phyloP scores from a whole-genome alignment of 2,888 invertebrate genomes.

The Trisateles emortualis region DNA sequence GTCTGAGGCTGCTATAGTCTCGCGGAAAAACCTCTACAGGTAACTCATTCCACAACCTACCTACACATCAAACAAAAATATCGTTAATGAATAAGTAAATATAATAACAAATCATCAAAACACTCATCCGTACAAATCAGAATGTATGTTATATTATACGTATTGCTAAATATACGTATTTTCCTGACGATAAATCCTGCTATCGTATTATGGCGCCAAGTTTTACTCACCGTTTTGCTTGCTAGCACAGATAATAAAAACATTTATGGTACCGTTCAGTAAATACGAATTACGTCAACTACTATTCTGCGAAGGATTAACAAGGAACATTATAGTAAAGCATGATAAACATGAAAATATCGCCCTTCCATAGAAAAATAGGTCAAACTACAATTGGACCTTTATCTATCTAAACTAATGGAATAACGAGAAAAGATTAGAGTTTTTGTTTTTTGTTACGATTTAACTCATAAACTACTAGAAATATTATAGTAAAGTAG shows the following conservation, averaged over 20 bases:
- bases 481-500: too few species aligned
- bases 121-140: neutral
- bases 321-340: too few species aligned
- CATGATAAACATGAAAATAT: too few species aligned
- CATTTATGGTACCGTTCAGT: neutral
- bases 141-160: neutral
- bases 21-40: too few species aligned
- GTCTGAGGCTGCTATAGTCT: too few species aligned
- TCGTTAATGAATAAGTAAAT: neutral
- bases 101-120: neutral
- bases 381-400: too few species aligned
- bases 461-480: too few species aligned
- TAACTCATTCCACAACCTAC: too few species aligned
- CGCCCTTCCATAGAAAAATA: too few species aligned
- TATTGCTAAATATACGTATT: neutral
- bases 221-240: slow-evolving; percentile 22
- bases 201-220: slow-evolving; percentile 25
- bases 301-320: neutral
- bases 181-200: neutral
- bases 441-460: too few species aligned
- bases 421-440: too few species aligned
- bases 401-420: too few species aligned
- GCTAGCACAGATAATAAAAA: slow-evolving; percentile 3
- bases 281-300: neutral
- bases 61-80: neutral